These are phyloP conservation scores for Hylyphantes graminicola DNA, from an alignment of 1,140 invertebrate species.

Conservation along the genomic window DNA sequence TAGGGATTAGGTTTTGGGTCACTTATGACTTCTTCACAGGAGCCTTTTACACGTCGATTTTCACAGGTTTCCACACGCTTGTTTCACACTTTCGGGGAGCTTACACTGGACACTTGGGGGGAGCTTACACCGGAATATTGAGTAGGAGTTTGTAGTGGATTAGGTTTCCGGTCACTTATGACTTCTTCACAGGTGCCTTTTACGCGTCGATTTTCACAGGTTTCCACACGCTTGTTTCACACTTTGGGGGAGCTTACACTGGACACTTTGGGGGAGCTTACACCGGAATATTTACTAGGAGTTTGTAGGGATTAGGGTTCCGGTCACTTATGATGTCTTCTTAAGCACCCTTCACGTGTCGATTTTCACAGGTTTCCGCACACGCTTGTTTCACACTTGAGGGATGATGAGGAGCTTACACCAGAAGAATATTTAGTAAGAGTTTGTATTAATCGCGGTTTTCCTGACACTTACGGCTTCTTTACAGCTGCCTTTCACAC, in stretches of 20 bases:
- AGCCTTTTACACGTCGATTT: slow-evolving; percentile 11
- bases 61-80: too few relatives aligned
- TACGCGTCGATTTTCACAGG: too few relatives aligned
- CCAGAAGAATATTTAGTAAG: neutral
- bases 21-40: neutral
- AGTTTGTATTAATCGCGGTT: too few relatives aligned
- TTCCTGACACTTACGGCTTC: too few relatives aligned
- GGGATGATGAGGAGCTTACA: slow-evolving; percentile 2
- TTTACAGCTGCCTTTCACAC: too few relatives aligned
- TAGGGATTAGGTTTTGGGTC: neutral
- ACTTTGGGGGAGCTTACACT: slow-evolving; percentile 27
- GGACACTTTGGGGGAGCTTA: slow-evolving; percentile 23
- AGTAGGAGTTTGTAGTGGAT: neutral
- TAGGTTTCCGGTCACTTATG: neutral
- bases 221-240: slow-evolving; percentile 53
- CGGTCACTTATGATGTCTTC: neutral
- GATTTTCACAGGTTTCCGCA: too few relatives aligned
- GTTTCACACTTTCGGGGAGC: slow-evolving; percentile 42
- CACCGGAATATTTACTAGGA: neutral
- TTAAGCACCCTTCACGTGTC: neutral
- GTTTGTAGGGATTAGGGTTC: neutral
- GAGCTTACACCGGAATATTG: neutral
- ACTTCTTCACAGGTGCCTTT: neutral
- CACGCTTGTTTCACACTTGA: slow-evolving; percentile 52
- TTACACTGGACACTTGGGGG: slow-evolving; percentile 29